phyloP scores from a whole-genome alignment of 2,888 invertebrate species.

The Hirtodrosophila duncani region DNA sequence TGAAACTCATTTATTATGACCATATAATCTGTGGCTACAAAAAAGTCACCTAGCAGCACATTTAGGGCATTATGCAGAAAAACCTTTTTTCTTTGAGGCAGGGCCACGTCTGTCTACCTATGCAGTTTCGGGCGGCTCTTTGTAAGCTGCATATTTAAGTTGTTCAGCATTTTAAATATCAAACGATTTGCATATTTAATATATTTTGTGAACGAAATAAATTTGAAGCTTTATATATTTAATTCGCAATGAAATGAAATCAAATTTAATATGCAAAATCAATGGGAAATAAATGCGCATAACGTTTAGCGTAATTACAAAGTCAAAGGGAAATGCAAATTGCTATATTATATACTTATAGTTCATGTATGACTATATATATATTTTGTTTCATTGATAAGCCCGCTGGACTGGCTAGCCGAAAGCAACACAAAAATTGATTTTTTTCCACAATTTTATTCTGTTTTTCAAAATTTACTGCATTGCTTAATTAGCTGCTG shows the following conservation, averaged over 20 bases:
- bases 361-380: conserved; percentile 1
- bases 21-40: conserved; percentile 26
- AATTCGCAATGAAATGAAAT: conserved; percentile 30
- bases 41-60: conserved; percentile 26
- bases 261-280: conserved; percentile 50
- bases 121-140: conserved; percentile 24
- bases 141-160: conserved; percentile 59
- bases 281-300: conserved; percentile 56
- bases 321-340: conserved; percentile 31
- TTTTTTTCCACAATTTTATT: conserved; percentile 15
- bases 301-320: conserved; percentile 63
- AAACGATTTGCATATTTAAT: conserved; percentile 60
- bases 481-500: conserved; percentile 59
- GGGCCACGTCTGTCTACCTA: conserved; percentile 9
- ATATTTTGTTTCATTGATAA: conserved; percentile 32
- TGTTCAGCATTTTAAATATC: conserved; percentile 44
- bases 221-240: conserved; percentile 34
- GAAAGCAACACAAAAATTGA: conserved; percentile 7
- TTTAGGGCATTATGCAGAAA: conserved; percentile 20
- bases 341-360: conserved; percentile 15
- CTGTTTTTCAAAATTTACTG: conserved; percentile 26
- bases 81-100: no score
- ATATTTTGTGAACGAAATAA: conserved; percentile 20
- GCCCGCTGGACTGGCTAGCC: background rate
- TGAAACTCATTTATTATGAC: conserved; percentile 48